These are phyloP conservation scores for Chloebia gouldiae DNA, from an alignment of 2,113 vertebrate species.

Conservation along the genomic window DNA sequence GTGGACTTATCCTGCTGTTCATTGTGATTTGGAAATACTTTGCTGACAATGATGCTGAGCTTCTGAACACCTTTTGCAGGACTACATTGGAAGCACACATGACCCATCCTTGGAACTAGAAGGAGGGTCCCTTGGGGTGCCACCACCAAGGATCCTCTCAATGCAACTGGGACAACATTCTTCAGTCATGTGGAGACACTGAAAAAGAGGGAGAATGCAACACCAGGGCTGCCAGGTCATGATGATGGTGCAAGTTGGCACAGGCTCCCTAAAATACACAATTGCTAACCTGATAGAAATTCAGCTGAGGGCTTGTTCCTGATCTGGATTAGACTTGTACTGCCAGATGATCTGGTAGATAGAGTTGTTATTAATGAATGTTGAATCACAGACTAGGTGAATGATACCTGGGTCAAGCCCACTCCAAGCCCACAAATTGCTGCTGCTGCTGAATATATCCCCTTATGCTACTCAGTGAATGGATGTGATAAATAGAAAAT, in stretches of 20 bases:
- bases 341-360: neutral
- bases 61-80: neutral
- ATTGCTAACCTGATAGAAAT: neutral
- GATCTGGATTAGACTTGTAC: neutral
- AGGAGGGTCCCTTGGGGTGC: neutral
- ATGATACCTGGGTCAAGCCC: neutral
- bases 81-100: rapidly evolving
- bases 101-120: neutral
- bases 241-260: neutral
- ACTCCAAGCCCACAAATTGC: neutral
- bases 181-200: rapidly evolving
- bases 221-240: neutral
- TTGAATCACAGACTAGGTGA: neutral
- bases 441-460: neutral
- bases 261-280: neutral
- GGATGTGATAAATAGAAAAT: neutral
- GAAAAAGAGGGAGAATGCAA: neutral
- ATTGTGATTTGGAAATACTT: neutral
- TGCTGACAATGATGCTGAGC: neutral
- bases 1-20: neutral
- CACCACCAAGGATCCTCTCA: neutral
- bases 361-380: neutral
- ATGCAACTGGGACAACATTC: neutral
- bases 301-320: neutral
- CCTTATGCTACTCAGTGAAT: neutral